Base-by-base conservation (phyloP, 2,888 invertebrate genomes). In the Tridacna gigas region DNA sequence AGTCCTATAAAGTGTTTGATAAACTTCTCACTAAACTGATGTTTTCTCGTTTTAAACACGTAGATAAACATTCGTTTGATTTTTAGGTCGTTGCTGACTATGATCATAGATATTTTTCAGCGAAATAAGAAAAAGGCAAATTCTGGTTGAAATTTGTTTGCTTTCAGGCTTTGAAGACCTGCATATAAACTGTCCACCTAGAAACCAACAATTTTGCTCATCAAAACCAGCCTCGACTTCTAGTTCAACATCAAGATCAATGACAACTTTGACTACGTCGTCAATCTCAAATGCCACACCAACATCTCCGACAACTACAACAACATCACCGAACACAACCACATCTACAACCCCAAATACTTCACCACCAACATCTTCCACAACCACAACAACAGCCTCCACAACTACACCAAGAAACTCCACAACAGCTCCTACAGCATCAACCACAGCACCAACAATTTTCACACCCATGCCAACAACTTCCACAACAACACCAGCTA, bases 111-210 rank as follows among this genome's bases (percentile, higher is more conserved):
- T 37, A 4, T 2, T 37, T 37, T 37, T 7, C 2, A 37, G 37
- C 37, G 7, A 37, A 65, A 22, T 22, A 65, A 65, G 22, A 25
- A 25, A 25, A 15, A 13, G 65, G 13, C 2, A 3, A 65, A n/a
- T 65, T 65, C 22, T 63, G 15, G 22, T n/a, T n/a, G 9, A 65
- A 2, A 9, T 69, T 69, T 69, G 2, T 47, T 69, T 69, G 2
- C n/a, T 69, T 12, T 15, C 69, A 69, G 69, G 69, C 22, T 37
- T 45, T 18, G 45, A n/a, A n/a, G 28, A n/a, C 12, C 69, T 69
- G 69, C 45, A 47, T 25, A 71, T 71, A 45, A 47, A 71, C 45
- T 71, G 71, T 51, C 71, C 71, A 4, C 26, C 71, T 0, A 71
- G 7, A 13, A 12, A n/a, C 7, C 51, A 71, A 25, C 9, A 25